phyloP scores from a whole-genome alignment of 37 sponge, comb jelly and placozoan species.

The Oopsacas minuta region DNA sequence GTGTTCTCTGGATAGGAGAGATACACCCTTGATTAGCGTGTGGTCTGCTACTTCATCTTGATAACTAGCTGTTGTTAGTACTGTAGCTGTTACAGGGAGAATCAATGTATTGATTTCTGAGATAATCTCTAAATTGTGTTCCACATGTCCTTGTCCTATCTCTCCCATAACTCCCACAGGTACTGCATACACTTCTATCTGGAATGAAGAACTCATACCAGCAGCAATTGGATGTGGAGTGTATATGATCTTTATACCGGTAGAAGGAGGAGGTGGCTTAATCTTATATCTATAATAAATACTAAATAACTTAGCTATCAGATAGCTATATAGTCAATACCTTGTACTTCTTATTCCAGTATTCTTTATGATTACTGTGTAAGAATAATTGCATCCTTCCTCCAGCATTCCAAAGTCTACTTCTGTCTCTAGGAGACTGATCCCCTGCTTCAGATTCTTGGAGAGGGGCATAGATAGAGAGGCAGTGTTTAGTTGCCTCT shows the following conservation, averaged over 20 bases:
- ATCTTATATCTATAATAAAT: constrained; percentile 58
- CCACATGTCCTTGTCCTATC: constrained; percentile 32
- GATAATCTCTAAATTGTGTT: constrained; percentile 48
- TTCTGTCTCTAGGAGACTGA: constrained; percentile 20
- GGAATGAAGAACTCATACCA: constrained; percentile 57
- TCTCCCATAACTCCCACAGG: constrained; percentile 58
- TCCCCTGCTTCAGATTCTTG: constrained; percentile 7
- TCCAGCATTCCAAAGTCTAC: constrained; percentile 69
- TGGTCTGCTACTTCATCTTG: not conserved
- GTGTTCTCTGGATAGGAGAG: not conserved
- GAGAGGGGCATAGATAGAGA: constrained; percentile 3
- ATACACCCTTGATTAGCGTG: not conserved
- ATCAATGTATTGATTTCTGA: constrained; percentile 53
- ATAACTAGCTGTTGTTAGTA: constrained; percentile 26
- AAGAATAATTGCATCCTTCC: constrained; percentile 58
- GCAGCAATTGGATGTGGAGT: constrained; percentile 80
- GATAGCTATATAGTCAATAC: too few relatives aligned
- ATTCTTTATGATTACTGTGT: constrained; percentile 46
- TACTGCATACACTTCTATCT: constrained; percentile 65
- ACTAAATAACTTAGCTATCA: not conserved
- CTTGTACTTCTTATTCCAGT: constrained; percentile 46
- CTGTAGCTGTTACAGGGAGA: constrained; percentile 73
- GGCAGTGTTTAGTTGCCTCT: not conserved
- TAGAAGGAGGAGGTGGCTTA: constrained; percentile 75
- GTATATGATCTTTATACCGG: constrained; percentile 52